These are phyloP conservation scores for Coleophora flavipennella DNA, from an alignment of 2,888 invertebrate genomes.

Conservation along the genomic window DNA sequence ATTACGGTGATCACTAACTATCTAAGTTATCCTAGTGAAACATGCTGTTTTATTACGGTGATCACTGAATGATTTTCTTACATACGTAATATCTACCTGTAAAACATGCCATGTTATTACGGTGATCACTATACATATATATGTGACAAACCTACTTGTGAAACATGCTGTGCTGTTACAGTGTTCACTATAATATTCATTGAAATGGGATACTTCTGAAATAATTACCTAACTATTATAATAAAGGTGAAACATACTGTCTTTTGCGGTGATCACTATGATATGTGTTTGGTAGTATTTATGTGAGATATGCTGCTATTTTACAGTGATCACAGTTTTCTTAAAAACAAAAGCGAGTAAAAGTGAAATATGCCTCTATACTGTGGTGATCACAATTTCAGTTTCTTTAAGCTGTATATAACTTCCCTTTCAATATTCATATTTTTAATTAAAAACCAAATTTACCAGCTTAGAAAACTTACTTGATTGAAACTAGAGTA, in stretches of 20 bases:
- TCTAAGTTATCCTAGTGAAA: not conserved
- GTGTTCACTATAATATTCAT: not conserved
- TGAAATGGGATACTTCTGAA: not conserved
- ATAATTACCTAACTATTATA: not conserved
- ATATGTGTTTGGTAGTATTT: not conserved
- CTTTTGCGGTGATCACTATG: not conserved
- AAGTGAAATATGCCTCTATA: too few species aligned
- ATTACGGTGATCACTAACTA: not conserved
- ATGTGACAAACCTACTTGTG: not conserved
- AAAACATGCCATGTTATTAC: not conserved
- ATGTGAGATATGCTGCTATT: too few species aligned
- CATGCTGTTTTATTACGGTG: not conserved
- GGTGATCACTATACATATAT: not conserved
- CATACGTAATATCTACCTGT: not conserved
- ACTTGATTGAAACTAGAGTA: not conserved
- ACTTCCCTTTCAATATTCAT: not conserved
- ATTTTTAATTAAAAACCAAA: not conserved
- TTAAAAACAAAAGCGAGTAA: too few species aligned
- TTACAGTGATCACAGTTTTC: too few species aligned
- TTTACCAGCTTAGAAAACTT: not conserved
- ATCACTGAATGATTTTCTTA: not conserved
- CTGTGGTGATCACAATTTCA: not conserved
- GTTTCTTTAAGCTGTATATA: not conserved
- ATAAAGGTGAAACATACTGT: not conserved
- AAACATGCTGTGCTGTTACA: not conserved